phyloP scores from a whole-genome alignment of 2,888 invertebrate genomes.

The Eupithecia subumbrata region DNA sequence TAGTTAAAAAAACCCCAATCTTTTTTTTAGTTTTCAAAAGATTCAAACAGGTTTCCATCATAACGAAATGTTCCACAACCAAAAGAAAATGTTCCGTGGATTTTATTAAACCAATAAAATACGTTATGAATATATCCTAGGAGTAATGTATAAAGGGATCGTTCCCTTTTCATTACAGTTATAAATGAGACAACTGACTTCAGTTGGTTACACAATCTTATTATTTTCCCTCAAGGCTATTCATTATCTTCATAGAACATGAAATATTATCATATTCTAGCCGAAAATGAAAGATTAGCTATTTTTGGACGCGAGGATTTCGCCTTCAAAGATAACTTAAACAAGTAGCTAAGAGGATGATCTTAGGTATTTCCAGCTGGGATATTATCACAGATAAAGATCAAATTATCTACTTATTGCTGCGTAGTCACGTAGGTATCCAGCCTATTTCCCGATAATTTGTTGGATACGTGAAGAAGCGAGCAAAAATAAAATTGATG shows the following conservation, averaged over 20 bases:
- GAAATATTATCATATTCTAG: conserved; percentile 15
- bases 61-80: background rate
- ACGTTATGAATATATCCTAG: background rate
- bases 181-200: conserved; percentile 52
- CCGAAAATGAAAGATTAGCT: conserved; percentile 14
- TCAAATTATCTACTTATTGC: background rate
- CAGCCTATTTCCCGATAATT: background rate
- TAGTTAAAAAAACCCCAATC: background rate
- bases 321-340: too few species aligned
- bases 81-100: background rate
- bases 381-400: background rate
- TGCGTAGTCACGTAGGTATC: background rate
- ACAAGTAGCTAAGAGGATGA: background rate
- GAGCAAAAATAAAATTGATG: background rate
- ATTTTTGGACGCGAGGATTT: conserved; percentile 9
- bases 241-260: conserved; percentile 44
- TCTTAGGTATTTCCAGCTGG: background rate
- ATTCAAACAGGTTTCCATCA: background rate
- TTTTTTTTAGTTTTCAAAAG: background rate
- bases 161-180: conserved; percentile 21
- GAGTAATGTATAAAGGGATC: conserved; percentile 1
- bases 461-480: background rate
- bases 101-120: background rate
- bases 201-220: conserved; percentile 46
- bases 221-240: conserved; percentile 59